These are phyloP conservation scores for Neoarius graeffei DNA, from an alignment of 2,113 vertebrate species.

Conservation along the genomic window DNA sequence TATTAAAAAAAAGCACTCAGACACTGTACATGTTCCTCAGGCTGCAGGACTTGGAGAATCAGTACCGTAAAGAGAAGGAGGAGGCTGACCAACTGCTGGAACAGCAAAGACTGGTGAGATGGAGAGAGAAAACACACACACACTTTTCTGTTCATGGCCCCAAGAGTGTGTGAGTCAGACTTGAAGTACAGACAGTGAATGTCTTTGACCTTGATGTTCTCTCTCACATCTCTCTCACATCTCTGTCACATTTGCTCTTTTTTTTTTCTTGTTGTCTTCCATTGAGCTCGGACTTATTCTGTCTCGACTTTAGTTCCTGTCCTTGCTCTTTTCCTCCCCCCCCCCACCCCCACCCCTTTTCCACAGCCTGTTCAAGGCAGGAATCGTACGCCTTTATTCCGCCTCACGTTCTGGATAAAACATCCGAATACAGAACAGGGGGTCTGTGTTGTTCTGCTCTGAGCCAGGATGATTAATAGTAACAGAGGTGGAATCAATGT, in stretches of 20 bases:
- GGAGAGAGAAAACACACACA: slow-evolving; percentile 1
- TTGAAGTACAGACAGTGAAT: neutral
- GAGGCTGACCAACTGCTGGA: slow-evolving; percentile 87
- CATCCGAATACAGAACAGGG: too few species aligned
- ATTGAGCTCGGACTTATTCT: neutral
- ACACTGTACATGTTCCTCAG: slow-evolving; percentile 57
- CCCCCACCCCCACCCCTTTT: too few species aligned
- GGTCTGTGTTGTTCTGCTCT: too few species aligned
- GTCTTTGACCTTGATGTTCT: neutral
- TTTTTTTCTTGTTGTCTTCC: neutral
- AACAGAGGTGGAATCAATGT: too few species aligned
- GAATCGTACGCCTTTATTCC: too few species aligned
- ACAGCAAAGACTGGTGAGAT: slow-evolving; percentile 84
- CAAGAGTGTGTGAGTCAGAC: slow-evolving; percentile 5
- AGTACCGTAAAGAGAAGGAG: slow-evolving; percentile 87
- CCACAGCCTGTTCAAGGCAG: too few species aligned
- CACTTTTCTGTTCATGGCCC: neutral
- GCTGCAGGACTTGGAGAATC: slow-evolving; percentile 86
- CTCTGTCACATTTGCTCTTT: neutral
- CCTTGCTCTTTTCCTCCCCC: neutral
- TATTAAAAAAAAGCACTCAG: neutral
- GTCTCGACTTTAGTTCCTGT: neutral
- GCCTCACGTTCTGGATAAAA: too few species aligned
- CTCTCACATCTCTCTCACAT: neutral
- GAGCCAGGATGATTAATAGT: too few species aligned